Conservation (phyloP, 2,888 invertebrate species). For the Emmelina monodactyla region DNA sequence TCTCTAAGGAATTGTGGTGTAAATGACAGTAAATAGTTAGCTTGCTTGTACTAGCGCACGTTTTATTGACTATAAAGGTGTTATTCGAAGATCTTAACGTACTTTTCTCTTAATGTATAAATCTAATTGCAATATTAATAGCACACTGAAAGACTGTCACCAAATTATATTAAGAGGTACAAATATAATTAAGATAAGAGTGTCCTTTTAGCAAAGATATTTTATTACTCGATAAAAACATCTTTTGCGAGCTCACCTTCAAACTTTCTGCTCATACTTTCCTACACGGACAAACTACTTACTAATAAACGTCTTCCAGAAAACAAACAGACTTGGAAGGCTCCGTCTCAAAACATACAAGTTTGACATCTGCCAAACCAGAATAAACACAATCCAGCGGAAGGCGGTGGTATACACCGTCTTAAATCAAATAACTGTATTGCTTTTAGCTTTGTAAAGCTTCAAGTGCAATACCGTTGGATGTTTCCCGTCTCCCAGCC, state of each 20-base stretch:
- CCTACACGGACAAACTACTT: background rate
- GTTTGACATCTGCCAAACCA: constrained; percentile 65
- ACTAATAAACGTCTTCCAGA: constrained; percentile 20
- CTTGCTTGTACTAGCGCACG: no score
- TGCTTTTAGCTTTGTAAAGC: constrained; percentile 65
- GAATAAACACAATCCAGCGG: constrained; percentile 61
- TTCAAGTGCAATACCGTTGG: constrained; percentile 63
- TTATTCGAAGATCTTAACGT: no score
- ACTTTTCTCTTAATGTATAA: no score
- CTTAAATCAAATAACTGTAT: constrained; percentile 67
- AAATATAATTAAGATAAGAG: no score
- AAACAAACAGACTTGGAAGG: constrained; percentile 51
- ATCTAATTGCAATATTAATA: no score
- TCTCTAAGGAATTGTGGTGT: background rate
- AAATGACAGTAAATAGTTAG: no score
- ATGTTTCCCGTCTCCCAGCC: constrained; percentile 53
- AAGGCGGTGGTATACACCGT: constrained; percentile 57
- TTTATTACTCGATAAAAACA: no score
- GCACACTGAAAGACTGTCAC: no score
- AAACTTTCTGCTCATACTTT: background rate
- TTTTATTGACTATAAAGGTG: no score
- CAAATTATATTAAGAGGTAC: no score
- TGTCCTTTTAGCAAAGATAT: no score
- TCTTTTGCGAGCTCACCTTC: background rate
- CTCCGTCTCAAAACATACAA: constrained; percentile 62